These are phyloP conservation scores for Pteria penguin DNA, from an alignment of 2,888 invertebrate genomes.

Conservation along the genomic window DNA sequence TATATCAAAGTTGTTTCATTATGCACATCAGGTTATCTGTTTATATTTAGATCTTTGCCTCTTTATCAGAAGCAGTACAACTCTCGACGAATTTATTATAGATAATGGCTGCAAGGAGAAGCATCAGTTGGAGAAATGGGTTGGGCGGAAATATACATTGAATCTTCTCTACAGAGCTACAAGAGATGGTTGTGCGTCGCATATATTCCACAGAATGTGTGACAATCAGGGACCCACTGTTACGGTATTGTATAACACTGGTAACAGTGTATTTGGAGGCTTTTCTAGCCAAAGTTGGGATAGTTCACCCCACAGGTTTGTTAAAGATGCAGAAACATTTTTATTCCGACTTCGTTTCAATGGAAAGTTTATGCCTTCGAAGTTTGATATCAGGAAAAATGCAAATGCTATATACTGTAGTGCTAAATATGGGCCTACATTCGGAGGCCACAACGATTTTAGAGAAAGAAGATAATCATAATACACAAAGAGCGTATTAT, in stretches of 20 bases:
- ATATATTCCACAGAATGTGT: conserved; percentile 55
- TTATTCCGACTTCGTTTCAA: conserved; percentile 47
- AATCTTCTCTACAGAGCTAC: conserved; percentile 50
- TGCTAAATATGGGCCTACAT: conserved; percentile 18
- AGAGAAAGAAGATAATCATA: too few relatives aligned
- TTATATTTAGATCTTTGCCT: too few relatives aligned
- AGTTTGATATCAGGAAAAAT: conserved; percentile 38
- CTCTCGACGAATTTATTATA: too few relatives aligned
- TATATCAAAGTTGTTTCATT: too few relatives aligned
- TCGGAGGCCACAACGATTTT: conserved; percentile 35
- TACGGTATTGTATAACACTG: conserved; percentile 52
- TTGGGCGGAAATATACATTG: conserved; percentile 42
- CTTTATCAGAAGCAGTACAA: too few relatives aligned
- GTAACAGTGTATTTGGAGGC: conserved; percentile 53
- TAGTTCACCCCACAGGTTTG: conserved; percentile 22
- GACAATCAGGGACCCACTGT: conserved; percentile 59
- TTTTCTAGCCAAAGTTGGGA: conserved; percentile 51
- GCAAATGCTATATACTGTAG: conserved; percentile 14
- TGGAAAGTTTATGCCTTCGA: conserved; percentile 24
- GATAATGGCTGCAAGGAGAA: too few relatives aligned
- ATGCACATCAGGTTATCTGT: too few relatives aligned
- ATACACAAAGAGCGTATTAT: too few relatives aligned
- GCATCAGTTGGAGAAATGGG: conserved; percentile 49
- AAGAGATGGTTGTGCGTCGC: conserved; percentile 47
- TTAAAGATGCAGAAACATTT: conserved; percentile 48